A percentile compares a stretch with the other conserved stretches of the same genome.
Evolutionary conservation across 2,888 invertebrate genomes (phyloP).

Genomic region (Zele albiditarsus): DNA sequence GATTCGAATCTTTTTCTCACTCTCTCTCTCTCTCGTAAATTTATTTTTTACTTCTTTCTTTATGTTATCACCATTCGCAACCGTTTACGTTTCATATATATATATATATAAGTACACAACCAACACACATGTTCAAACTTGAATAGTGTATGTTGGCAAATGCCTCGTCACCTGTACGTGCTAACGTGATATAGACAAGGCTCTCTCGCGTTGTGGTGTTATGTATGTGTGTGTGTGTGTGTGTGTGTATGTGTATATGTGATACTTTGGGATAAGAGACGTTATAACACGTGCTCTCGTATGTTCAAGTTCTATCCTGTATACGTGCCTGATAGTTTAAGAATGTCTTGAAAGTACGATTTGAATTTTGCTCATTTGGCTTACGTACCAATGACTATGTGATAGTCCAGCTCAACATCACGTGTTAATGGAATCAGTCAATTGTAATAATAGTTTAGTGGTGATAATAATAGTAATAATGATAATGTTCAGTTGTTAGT

Average conservation of each 20-base stretch:
- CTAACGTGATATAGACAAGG: constrained; percentile 31
- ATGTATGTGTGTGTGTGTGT: background rate
- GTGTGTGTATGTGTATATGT: background rate
- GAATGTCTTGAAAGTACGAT: constrained; percentile 21
- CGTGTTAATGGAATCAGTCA: constrained; percentile 33
- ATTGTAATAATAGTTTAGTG: constrained; percentile 38
- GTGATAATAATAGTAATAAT: background rate
- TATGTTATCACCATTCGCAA: constrained; percentile 8
- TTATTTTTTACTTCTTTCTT: constrained; percentile 16
- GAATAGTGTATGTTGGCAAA: constrained; percentile 23
- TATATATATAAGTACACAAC: background rate
- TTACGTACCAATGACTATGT: background rate
- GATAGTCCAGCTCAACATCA: constrained; percentile 16
- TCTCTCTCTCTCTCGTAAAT: constrained; percentile 30
- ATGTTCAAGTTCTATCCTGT: background rate
- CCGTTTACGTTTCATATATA: constrained; percentile 14
- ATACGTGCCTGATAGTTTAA: constrained; percentile 26
- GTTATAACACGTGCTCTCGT: background rate
- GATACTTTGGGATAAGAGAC: background rate
- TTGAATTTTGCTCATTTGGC: constrained; percentile 24
- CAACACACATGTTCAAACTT: constrained; percentile 7
- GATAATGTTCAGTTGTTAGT: background rate
- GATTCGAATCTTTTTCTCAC: constrained; percentile 23
- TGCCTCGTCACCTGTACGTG: constrained; percentile 41
- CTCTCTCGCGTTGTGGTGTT: no score